Evolutionary conservation across 2,797 vertebrate species (phyloP).

Genomic region (Rhinophrynus dorsalis): DNA sequence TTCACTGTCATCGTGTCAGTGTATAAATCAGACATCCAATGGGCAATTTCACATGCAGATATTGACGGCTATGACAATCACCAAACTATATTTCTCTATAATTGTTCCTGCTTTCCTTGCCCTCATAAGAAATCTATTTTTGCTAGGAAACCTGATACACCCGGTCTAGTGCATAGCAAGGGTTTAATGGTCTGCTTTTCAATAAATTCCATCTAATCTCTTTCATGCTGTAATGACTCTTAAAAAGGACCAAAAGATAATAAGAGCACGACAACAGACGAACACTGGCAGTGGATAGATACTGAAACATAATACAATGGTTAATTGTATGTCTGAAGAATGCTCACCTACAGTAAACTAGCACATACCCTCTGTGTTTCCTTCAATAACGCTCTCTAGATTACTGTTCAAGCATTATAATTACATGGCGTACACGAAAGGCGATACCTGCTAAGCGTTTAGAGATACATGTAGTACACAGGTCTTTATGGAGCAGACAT

Average conservation of each 20-base stretch:
- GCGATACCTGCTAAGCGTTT: slow-evolving; percentile 19
- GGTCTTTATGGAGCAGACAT: too few species aligned
- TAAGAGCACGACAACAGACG: slow-evolving; percentile 51
- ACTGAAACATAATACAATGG: slow-evolving; percentile 52
- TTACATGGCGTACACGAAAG: slow-evolving; percentile 42
- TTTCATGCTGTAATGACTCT: slow-evolving; percentile 59
- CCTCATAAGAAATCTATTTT: slow-evolving; percentile 59
- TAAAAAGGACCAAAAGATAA: slow-evolving; percentile 54
- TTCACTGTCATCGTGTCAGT: neutral
- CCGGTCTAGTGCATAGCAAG: slow-evolving; percentile 53
- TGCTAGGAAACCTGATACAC: slow-evolving; percentile 50
- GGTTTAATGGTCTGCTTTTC: slow-evolving; percentile 61
- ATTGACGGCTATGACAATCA: slow-evolving; percentile 59
- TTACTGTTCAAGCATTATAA: slow-evolving; percentile 27
- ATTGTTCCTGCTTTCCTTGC: slow-evolving; percentile 65
- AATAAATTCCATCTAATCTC: slow-evolving; percentile 69
- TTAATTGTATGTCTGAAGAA: slow-evolving; percentile 53
- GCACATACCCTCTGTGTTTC: slow-evolving; percentile 37
- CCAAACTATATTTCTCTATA: slow-evolving; percentile 56
- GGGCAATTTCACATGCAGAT: slow-evolving; percentile 62
- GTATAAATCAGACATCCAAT: slow-evolving; percentile 58
- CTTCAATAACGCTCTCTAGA: slow-evolving; percentile 46
- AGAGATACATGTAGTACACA: slow-evolving; percentile 1
- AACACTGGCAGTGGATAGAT: slow-evolving; percentile 46
- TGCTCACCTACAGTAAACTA: slow-evolving; percentile 32